A percentile compares a stretch with the other conserved stretches of the same genome.
These are phyloP conservation scores for Poecilia gillii DNA, from an alignment of 2,797 vertebrate species.

Conservation along the genomic window DNA sequence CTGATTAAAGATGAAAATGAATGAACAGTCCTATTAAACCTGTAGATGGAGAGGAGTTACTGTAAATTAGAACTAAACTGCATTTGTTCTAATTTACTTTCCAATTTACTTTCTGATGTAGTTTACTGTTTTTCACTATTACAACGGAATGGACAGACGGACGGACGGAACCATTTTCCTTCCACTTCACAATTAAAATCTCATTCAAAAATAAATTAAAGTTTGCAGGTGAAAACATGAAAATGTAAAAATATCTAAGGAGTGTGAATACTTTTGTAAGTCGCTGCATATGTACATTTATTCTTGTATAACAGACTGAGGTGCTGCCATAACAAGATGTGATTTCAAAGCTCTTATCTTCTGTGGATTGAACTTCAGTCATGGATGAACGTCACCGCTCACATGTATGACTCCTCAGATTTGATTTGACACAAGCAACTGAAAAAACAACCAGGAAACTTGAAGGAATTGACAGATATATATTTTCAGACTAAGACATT, in stretches of 20 bases:
- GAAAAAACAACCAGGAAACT: neutral
- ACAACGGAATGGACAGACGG: neutral
- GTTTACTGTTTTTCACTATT: neutral
- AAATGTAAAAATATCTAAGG: neutral
- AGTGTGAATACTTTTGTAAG: neutral
- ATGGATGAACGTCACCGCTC: slow-evolving; percentile 50
- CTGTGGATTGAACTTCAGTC: slow-evolving; percentile 71
- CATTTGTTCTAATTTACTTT: neutral
- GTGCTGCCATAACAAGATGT: slow-evolving; percentile 27
- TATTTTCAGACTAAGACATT: neutral
- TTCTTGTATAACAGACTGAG: slow-evolving; percentile 39
- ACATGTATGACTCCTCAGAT: neutral
- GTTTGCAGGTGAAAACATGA: neutral
- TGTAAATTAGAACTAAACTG: neutral
- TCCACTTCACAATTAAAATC: neutral
- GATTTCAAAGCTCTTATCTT: slow-evolving; percentile 72
- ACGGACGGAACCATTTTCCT: neutral
- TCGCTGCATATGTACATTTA: neutral
- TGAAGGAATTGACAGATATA: neutral
- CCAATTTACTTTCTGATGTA: neutral
- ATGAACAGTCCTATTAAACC: neutral
- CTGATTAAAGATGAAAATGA: neutral
- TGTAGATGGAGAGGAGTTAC: neutral
- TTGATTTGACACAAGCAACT: neutral
- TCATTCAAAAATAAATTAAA: neutral